phyloP scores from a whole-genome alignment of 2,113 vertebrate species.

The Mionectes macconnelli region DNA sequence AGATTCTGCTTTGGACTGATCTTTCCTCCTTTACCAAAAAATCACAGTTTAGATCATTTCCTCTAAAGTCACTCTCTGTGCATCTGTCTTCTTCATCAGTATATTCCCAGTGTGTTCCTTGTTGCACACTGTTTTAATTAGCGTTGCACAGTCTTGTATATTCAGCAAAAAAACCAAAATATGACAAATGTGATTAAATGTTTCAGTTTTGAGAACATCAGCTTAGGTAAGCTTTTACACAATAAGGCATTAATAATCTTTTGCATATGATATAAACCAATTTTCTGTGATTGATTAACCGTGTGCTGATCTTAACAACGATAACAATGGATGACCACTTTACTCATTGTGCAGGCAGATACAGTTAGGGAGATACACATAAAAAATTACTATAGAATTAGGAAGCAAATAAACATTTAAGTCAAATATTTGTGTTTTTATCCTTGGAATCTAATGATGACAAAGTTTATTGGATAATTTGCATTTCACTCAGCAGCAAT shows the following conservation, averaged over 20 bases:
- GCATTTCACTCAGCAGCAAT: constrained; percentile 9
- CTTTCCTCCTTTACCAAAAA: constrained; percentile 33
- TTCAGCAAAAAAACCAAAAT: constrained; percentile 82
- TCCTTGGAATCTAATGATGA: constrained; percentile 34
- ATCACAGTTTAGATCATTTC: constrained; percentile 47
- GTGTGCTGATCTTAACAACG: constrained; percentile 58
- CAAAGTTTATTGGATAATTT: constrained; percentile 35
- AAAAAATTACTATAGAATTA: constrained; percentile 63
- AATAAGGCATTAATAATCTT: constrained; percentile 77
- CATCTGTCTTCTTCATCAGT: constrained; percentile 61
- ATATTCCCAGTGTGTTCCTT: constrained; percentile 65
- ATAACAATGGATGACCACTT: constrained; percentile 71
- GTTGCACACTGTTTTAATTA: constrained; percentile 88
- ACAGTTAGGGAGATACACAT: constrained; percentile 46
- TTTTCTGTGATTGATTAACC: constrained; percentile 78
- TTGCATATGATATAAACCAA: constrained; percentile 65
- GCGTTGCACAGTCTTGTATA: constrained; percentile 83
- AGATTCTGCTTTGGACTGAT: not conserved
- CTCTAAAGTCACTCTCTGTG: constrained; percentile 34
- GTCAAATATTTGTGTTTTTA: constrained; percentile 47
- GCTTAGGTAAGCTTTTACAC: constrained; percentile 85
- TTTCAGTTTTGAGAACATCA: constrained; percentile 84
- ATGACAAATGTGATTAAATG: constrained; percentile 90
- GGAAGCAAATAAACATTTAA: constrained; percentile 44
- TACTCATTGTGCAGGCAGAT: constrained; percentile 62